These are phyloP conservation scores for Drosophila parvula DNA, from an alignment of 1,140 invertebrate genomes.

Conservation along the genomic window DNA sequence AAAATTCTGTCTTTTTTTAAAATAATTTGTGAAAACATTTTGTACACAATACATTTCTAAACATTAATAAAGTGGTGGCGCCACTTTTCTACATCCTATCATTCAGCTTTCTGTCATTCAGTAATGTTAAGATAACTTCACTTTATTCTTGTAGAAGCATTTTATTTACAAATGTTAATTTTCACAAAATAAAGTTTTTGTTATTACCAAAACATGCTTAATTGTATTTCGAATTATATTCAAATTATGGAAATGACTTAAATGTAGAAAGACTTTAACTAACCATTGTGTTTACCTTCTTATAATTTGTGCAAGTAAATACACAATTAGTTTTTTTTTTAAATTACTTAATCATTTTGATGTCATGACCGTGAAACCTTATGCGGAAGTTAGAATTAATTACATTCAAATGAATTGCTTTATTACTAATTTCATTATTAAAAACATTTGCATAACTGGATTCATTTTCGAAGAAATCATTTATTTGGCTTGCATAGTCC, in stretches of 20 bases:
- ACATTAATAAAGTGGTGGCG: not conserved
- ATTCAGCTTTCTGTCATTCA: slow-evolving; percentile 1
- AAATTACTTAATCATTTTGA: not conserved
- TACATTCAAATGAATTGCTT: not conserved
- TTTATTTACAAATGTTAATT: not conserved
- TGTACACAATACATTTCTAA: not conserved
- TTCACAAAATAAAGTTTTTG: not conserved
- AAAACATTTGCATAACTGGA: not conserved
- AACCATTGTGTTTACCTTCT: not conserved
- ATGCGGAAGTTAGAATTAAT: not conserved
- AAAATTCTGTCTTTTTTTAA: not conserved
- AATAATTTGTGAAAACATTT: not conserved
- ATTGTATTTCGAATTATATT: too few relatives aligned
- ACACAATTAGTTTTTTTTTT: not conserved
- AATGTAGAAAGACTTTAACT: too few relatives aligned
- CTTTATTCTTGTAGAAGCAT: too few relatives aligned
- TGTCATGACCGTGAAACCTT: not conserved
- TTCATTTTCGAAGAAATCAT: too few relatives aligned
- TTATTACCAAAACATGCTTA: not conserved
- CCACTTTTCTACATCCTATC: not conserved
- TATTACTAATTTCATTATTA: not conserved
- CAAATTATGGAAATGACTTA: too few relatives aligned
- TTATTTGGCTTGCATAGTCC: not conserved
- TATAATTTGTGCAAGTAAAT: not conserved
- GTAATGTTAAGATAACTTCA: not conserved